Conservation (phyloP, 2,888 invertebrate genomes). For the Dione juno region DNA sequence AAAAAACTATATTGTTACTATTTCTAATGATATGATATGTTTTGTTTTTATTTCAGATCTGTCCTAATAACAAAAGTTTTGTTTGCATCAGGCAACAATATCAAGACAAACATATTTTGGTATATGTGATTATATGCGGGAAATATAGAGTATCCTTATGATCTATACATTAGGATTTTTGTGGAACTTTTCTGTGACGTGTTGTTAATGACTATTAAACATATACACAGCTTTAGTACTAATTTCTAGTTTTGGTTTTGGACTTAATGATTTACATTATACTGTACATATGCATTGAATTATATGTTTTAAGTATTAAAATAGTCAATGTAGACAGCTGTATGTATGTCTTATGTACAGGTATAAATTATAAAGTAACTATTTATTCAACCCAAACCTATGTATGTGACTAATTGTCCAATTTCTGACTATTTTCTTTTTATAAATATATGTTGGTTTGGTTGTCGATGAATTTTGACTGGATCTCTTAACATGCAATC, state of each 20-base stretch:
- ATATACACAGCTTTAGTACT: slow-evolving; percentile 37
- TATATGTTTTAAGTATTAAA: slow-evolving; percentile 13
- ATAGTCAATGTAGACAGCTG: slow-evolving; percentile 1
- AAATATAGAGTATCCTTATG: slow-evolving; percentile 67
- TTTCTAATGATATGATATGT: neutral
- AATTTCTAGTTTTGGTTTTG: neutral
- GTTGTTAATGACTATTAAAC: slow-evolving; percentile 26
- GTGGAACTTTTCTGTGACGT: slow-evolving; percentile 63
- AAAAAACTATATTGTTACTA: too few species aligned
- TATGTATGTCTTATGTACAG: slow-evolving; percentile 3
- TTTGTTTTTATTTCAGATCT: slow-evolving; percentile 69
- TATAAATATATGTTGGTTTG: neutral
- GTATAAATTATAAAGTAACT: slow-evolving; percentile 3
- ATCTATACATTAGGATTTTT: slow-evolving; percentile 57
- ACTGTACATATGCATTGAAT: slow-evolving; percentile 10
- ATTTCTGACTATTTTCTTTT: neutral
- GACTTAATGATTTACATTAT: neutral
- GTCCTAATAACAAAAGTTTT: slow-evolving; percentile 72
- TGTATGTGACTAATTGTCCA: neutral
- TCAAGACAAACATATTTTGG: slow-evolving; percentile 84
- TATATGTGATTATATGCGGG: slow-evolving; percentile 81
- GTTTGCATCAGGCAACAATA: slow-evolving; percentile 72
- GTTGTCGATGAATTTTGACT: neutral
- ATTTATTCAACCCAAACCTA: neutral
- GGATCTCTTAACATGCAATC: neutral